Evolutionary conservation across 2,888 invertebrate species (phyloP).

Genomic region (Ganaspis brasiliensis): DNA sequence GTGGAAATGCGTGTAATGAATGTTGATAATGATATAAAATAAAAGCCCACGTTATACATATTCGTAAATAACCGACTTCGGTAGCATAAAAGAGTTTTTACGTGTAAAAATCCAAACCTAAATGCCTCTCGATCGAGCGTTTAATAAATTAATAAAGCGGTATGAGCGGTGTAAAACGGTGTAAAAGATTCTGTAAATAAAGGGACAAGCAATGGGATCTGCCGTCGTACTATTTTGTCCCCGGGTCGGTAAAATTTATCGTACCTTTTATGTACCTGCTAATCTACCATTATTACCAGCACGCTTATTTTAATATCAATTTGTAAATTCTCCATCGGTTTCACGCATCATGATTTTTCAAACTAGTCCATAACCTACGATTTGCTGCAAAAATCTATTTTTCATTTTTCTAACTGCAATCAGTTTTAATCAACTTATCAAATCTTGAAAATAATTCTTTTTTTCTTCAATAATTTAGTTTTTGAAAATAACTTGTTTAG

Average conservation of each 20-base stretch:
- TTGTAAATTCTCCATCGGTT: neutral
- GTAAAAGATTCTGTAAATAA: constrained; percentile 41
- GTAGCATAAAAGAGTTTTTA: constrained; percentile 67
- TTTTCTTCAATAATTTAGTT: no score
- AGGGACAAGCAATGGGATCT: constrained; percentile 35
- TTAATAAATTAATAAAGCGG: constrained; percentile 30
- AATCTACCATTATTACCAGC: constrained; percentile 28
- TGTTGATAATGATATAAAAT: constrained; percentile 60
- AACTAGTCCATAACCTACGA: neutral
- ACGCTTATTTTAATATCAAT: constrained; percentile 17
- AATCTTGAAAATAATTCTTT: neutral
- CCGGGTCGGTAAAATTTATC: constrained; percentile 33
- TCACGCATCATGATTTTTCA: neutral
- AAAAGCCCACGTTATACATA: constrained; percentile 58
- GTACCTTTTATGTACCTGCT: constrained; percentile 26
- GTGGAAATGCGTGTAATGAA: constrained; percentile 65
- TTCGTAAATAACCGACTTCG: constrained; percentile 57
- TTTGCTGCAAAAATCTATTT: constrained; percentile 5
- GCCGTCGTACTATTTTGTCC: constrained; percentile 30
- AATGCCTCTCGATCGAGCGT: constrained; percentile 63
- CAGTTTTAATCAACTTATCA: no score
- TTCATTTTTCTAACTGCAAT: neutral
- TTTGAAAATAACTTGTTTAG: no score
- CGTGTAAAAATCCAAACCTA: constrained; percentile 70
- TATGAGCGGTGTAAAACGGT: constrained; percentile 27